Evolutionary conservation across 2,797 vertebrate species (phyloP).

Genomic region (Rhadinocentrus ornatus): DNA sequence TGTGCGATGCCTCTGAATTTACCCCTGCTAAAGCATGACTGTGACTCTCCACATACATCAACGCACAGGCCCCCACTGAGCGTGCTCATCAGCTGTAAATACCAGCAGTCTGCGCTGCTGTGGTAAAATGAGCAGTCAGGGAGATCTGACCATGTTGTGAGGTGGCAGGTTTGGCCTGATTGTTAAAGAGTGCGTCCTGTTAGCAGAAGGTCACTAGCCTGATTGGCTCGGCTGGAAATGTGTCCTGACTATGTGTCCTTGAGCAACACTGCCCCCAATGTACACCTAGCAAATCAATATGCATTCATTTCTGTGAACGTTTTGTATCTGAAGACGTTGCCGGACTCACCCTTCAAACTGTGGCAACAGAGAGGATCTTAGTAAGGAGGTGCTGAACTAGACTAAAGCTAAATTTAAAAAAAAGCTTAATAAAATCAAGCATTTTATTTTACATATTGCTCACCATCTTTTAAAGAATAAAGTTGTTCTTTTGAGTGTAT

Average conservation of each 20-base stretch:
- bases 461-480: too few species aligned
- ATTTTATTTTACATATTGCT: too few species aligned
- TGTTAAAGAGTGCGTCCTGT: constrained; percentile 43
- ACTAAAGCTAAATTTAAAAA: too few species aligned
- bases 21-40: constrained; percentile 71
- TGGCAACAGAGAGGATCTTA: too few species aligned
- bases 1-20: constrained; percentile 66
- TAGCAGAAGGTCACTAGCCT: constrained; percentile 59
- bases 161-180: constrained; percentile 42
- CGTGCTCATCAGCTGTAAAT: constrained; percentile 81
- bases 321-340: too few species aligned
- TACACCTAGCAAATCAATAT: constrained; percentile 4
- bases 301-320: not conserved
- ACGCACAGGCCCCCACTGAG: constrained; percentile 64
- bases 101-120: constrained; percentile 72
- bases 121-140: constrained; percentile 45
- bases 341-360: too few species aligned
- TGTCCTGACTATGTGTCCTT: constrained; percentile 42
- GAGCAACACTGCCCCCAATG: constrained; percentile 20
- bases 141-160: constrained; percentile 39
- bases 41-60: constrained; percentile 75
- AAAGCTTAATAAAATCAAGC: too few species aligned
- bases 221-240: constrained; percentile 33
- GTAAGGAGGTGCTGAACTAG: too few species aligned
- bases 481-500: too few species aligned